Evolutionary conservation across 2,797 vertebrate genomes (phyloP).

Genomic region (Sciurus carolinensis): DNA sequence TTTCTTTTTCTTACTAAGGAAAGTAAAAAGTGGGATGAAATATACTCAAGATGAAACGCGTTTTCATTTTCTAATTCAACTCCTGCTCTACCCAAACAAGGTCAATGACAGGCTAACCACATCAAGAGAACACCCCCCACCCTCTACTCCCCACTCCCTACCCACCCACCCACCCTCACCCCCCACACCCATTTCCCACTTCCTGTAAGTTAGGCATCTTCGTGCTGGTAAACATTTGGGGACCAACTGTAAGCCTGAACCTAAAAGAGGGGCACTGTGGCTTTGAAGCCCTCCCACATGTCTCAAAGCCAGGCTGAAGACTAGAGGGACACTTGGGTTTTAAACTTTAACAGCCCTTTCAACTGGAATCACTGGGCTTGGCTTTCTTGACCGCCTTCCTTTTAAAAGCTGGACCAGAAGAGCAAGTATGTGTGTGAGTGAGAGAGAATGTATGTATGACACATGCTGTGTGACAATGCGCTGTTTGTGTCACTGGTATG

Average conservation of each 20-base stretch:
- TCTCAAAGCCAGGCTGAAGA: slow-evolving; percentile 84
- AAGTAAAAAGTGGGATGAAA: slow-evolving; percentile 88
- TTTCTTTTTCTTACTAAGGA: slow-evolving; percentile 75
- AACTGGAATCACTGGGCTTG: slow-evolving; percentile 58
- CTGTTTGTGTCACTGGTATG: slow-evolving; percentile 81
- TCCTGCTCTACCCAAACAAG: slow-evolving; percentile 90
- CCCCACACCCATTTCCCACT: slow-evolving; percentile 90
- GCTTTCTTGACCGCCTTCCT: slow-evolving; percentile 74
- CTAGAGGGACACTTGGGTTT: slow-evolving; percentile 83
- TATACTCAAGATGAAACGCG: slow-evolving; percentile 87
- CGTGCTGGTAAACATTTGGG: slow-evolving; percentile 91
- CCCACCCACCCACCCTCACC: slow-evolving; percentile 80
- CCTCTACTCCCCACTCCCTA: slow-evolving; percentile 82
- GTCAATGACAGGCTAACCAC: slow-evolving; percentile 96
- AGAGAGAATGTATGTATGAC: slow-evolving; percentile 83
- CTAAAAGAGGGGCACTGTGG: slow-evolving; percentile 84
- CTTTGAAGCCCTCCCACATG: slow-evolving; percentile 88
- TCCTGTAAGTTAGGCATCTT: slow-evolving; percentile 91
- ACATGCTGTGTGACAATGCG: slow-evolving; percentile 74
- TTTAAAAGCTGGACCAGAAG: slow-evolving; percentile 77
- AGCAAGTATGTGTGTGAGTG: slow-evolving; percentile 75
- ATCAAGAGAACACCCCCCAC: slow-evolving; percentile 94
- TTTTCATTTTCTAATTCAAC: slow-evolving; percentile 90
- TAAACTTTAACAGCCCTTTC: slow-evolving; percentile 83
- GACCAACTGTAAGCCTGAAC: slow-evolving; percentile 88